These are phyloP conservation scores for Drosophila buzzatii DNA, from an alignment of 2,888 invertebrate genomes.

Conservation along the genomic window DNA sequence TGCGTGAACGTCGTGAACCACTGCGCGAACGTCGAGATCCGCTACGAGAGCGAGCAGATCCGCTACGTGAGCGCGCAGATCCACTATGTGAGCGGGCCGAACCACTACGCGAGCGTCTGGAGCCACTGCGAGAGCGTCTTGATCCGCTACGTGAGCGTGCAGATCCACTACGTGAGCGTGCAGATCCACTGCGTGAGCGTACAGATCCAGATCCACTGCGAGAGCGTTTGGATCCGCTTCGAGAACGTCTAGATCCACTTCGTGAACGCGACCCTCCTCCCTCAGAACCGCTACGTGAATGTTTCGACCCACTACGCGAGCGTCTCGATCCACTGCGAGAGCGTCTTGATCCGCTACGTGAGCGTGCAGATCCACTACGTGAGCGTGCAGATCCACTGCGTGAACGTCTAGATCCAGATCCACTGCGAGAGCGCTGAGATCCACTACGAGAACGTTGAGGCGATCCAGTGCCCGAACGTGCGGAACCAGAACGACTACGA, in stretches of 20 bases:
- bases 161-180: constrained; percentile 64
- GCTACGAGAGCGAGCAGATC: constrained; percentile 54
- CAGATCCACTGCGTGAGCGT: constrained; percentile 52
- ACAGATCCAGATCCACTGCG: constrained; percentile 46
- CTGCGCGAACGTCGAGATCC: constrained; percentile 36
- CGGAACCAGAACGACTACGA: constrained; percentile 59
- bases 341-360: constrained; percentile 53
- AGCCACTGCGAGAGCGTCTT: constrained; percentile 73
- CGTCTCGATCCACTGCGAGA: constrained; percentile 59
- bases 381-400: constrained; percentile 55
- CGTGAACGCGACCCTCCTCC: constrained; percentile 52
- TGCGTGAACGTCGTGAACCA: constrained; percentile 69
- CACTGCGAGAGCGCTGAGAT: constrained; percentile 72
- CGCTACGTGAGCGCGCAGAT: constrained; percentile 28
- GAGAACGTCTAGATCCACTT: neutral
- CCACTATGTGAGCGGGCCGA: constrained; percentile 48
- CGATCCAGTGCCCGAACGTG: constrained; percentile 54
- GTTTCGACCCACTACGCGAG: constrained; percentile 74
- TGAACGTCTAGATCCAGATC: constrained; percentile 62
- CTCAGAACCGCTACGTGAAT: constrained; percentile 67
- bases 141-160: constrained; percentile 60
- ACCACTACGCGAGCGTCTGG: constrained; percentile 58
- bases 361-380: constrained; percentile 61
- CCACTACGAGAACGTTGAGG: constrained; percentile 48
- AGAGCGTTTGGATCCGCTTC: constrained; percentile 23